phyloP scores from a whole-genome alignment of 2,888 invertebrate species.

The Acanthosepion pharaonis region DNA sequence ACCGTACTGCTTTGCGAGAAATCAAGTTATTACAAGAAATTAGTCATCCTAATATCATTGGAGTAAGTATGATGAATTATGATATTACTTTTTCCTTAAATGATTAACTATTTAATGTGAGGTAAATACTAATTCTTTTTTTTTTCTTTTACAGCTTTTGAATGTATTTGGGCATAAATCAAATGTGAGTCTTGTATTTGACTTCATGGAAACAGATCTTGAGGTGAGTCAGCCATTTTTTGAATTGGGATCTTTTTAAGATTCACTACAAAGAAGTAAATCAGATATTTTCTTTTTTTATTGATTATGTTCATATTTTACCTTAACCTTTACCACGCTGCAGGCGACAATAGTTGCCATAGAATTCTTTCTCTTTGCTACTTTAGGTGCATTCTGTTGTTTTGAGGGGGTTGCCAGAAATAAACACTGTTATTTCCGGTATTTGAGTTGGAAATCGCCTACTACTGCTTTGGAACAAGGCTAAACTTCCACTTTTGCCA shows the following conservation, averaged over 20 bases:
- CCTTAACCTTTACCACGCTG: too few species aligned
- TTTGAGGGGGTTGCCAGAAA: too few species aligned
- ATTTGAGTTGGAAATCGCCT: too few species aligned
- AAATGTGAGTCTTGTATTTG: conserved; percentile 97
- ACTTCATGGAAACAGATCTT: conserved; percentile 99
- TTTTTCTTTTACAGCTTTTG: conserved; percentile 72
- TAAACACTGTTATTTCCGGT: too few species aligned
- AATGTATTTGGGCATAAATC: conserved; percentile 99
- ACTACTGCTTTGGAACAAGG: too few species aligned
- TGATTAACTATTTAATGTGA: too few species aligned
- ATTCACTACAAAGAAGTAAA: too few species aligned
- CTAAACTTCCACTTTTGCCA: too few species aligned
- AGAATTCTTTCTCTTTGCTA: too few species aligned
- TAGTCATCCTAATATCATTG: conserved; percentile 94
- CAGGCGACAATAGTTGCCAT: too few species aligned
- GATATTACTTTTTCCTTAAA: background rate
- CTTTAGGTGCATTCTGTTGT: too few species aligned
- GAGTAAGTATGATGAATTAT: conserved; percentile 77
- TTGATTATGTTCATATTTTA: background rate
- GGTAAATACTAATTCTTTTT: background rate
- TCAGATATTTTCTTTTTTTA: conserved; percentile 36
- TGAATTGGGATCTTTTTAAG: too few species aligned
- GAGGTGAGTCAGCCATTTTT: conserved; percentile 80
- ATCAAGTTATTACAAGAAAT: conserved; percentile 97
- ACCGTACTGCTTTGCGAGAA: conserved; percentile 96